These are phyloP conservation scores for Sphecodes monilicornis DNA, from an alignment of 2,888 invertebrate species.

Conservation along the genomic window DNA sequence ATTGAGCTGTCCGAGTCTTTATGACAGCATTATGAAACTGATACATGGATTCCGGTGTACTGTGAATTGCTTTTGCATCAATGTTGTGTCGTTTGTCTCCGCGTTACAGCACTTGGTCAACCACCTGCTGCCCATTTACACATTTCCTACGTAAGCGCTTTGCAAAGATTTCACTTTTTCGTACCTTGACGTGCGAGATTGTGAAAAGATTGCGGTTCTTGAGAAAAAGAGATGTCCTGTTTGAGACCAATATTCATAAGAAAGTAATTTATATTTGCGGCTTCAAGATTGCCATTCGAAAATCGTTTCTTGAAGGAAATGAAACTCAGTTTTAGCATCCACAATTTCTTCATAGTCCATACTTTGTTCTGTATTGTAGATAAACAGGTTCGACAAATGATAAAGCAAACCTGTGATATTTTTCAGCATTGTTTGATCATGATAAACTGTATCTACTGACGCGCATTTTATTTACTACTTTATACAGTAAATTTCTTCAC, in stretches of 20 bases:
- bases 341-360: too few relatives aligned
- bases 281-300: not conserved
- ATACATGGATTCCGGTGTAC: not conserved
- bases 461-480: too few relatives aligned
- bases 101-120: not conserved
- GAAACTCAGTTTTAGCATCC: not conserved
- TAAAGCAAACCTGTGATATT: too few relatives aligned
- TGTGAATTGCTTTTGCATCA: not conserved
- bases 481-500: too few relatives aligned
- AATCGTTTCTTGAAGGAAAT: not conserved
- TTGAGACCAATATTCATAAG: conserved; percentile 1
- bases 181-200: not conserved
- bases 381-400: not conserved
- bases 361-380: not conserved
- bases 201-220: not conserved
- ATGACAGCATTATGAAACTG: not conserved
- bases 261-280: conserved; percentile 1
- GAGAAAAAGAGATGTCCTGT: not conserved
- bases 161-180: conserved; percentile 4
- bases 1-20: not conserved
- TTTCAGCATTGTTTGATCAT: too few relatives aligned
- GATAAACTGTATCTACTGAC: too few relatives aligned
- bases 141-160: not conserved
- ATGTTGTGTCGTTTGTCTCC: not conserved
- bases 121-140: not conserved